A percentile compares a stretch with the other conserved stretches of the same genome.
Evolutionary conservation across 2,113 vertebrate species (phyloP).

Genomic region (Bubo blakistoni): DNA sequence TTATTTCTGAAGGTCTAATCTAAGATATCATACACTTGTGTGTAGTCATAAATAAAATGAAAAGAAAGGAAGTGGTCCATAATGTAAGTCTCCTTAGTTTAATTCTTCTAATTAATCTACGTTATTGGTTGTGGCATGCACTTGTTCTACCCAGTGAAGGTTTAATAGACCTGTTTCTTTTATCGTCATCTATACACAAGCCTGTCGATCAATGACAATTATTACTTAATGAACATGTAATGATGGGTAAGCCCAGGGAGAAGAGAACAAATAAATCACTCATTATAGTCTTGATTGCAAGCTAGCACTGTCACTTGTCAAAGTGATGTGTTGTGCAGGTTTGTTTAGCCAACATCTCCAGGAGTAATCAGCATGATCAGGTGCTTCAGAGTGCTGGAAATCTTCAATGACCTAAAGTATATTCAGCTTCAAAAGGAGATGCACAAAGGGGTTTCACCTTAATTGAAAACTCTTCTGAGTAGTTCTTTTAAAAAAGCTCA

Average conservation of each 20-base stretch:
- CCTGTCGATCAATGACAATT: conserved; percentile 81
- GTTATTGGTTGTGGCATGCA: conserved; percentile 52
- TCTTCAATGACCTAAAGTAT: neutral
- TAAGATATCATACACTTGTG: neutral
- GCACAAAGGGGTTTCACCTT: neutral
- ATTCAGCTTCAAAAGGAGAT: neutral
- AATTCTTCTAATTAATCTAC: conserved; percentile 64
- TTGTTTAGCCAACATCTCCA: conserved; percentile 36
- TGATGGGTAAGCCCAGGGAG: conserved; percentile 65
- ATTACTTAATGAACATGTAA: conserved; percentile 82
- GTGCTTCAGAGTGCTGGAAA: neutral
- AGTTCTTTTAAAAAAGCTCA: neutral
- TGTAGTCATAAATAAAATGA: conserved; percentile 27
- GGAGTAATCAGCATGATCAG: conserved; percentile 5
- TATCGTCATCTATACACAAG: conserved; percentile 59
- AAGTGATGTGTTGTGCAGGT: neutral
- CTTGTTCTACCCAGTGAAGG: conserved; percentile 68
- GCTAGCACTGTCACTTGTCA: conserved; percentile 16
- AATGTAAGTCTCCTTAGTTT: conserved; percentile 7
- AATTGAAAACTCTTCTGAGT: neutral
- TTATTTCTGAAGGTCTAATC: neutral
- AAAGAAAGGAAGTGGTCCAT: conserved; percentile 43
- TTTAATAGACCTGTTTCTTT: conserved; percentile 64
- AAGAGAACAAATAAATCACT: conserved; percentile 70
- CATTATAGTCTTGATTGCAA: conserved; percentile 39